Conservation (phyloP, 2,113 vertebrate species). For the Sturnira hondurensis region DNA sequence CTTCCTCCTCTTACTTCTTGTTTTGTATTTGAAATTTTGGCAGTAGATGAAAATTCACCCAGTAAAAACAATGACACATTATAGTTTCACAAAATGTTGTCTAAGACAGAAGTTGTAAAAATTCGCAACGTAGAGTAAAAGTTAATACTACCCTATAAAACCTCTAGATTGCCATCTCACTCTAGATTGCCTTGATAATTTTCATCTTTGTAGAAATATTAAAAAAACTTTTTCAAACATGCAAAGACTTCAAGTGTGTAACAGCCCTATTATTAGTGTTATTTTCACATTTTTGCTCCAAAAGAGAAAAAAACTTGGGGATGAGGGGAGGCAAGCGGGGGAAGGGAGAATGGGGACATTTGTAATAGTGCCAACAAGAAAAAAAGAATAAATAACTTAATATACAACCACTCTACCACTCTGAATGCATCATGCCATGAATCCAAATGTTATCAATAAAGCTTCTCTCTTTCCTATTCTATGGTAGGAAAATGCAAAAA, state of each 20-base stretch:
- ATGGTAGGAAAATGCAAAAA: background rate
- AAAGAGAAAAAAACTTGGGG: background rate
- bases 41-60: background rate
- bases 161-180: background rate
- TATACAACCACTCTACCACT: background rate
- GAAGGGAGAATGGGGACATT: too few relatives aligned
- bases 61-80: background rate
- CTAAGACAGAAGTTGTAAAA: background rate
- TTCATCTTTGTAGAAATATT: background rate
- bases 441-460: background rate
- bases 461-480: background rate
- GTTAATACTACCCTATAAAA: background rate
- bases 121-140: background rate
- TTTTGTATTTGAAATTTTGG: slow-evolving; percentile 7
- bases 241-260: background rate
- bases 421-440: background rate
- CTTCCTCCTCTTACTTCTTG: background rate
- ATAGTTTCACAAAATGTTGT: background rate
- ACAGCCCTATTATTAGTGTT: background rate
- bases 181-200: background rate
- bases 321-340: too few relatives aligned
- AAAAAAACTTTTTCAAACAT: background rate
- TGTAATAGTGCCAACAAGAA: too few relatives aligned
- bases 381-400: background rate
- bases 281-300: background rate